Percentiles rank a stretch among this genome's conserved stretches.
Conservation (phyloP, 2,113 vertebrate genomes). For the Ursus arctos region DNA sequence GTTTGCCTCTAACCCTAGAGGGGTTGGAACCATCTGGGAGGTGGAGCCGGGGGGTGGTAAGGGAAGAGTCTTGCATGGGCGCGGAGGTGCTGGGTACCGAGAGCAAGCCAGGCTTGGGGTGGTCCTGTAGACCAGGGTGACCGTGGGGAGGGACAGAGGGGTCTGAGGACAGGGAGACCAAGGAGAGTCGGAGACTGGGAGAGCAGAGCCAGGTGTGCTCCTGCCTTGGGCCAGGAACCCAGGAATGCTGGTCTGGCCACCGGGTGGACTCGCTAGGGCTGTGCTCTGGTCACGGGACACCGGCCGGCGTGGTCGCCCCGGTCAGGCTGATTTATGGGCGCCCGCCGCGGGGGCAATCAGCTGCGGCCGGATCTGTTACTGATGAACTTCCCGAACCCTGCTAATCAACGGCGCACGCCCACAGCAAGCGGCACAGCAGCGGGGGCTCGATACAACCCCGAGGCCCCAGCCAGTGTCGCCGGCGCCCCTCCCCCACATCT, state of each 20-base stretch:
- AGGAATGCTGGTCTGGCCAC: not conserved
- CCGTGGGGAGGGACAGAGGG: fast-evolving
- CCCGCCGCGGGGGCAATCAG: slow-evolving; percentile 90
- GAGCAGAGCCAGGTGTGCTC: not conserved
- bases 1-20: not conserved
- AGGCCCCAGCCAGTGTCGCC: not conserved
- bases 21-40: not conserved
- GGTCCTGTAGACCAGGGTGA: not conserved
- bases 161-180: not conserved
- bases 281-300: slow-evolving; percentile 81
- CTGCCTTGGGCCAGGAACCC: not conserved
- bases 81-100: not conserved
- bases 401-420: slow-evolving; percentile 92
- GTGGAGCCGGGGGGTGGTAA: not conserved
- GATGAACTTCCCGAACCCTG: slow-evolving; percentile 91
- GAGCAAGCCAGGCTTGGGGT: no score
- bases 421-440: not conserved
- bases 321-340: slow-evolving; percentile 87
- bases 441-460: not conserved
- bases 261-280: slow-evolving; percentile 80
- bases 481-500: not conserved
- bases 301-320: slow-evolving; percentile 84
- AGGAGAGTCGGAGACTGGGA: not conserved
- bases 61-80: no score
- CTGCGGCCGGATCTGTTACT: slow-evolving; percentile 91